Conservation (phyloP, 2,797 vertebrate genomes). For the Enteromius trimaculatus region DNA sequence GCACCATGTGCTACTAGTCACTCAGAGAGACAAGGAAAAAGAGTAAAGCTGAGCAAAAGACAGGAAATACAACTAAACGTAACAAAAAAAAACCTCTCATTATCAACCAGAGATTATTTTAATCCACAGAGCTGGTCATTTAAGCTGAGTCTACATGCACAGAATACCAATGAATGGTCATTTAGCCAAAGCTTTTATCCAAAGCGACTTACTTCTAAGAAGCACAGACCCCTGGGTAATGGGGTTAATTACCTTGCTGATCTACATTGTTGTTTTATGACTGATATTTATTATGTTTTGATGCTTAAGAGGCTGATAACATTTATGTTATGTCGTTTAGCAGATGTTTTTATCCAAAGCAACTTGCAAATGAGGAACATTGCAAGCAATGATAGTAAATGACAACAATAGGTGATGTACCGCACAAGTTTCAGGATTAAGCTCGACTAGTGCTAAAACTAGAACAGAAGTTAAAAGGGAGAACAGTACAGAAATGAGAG, state of each 20-base stretch:
- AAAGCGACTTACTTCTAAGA: background rate
- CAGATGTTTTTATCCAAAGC: background rate
- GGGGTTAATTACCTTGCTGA: background rate
- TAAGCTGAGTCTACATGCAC: background rate
- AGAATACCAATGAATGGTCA: background rate
- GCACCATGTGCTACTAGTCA: slow-evolving; percentile 64
- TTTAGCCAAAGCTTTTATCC: background rate
- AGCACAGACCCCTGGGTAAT: background rate
- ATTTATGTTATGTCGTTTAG: background rate
- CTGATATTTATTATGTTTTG: background rate
- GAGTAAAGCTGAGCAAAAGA: background rate
- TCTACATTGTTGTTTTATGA: background rate
- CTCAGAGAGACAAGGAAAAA: slow-evolving; percentile 33
- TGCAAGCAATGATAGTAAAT: background rate
- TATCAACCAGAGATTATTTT: background rate
- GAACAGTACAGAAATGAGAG: slow-evolving; percentile 12
- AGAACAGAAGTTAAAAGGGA: slow-evolving; percentile 7
- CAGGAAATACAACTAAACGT: background rate
- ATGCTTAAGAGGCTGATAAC: background rate
- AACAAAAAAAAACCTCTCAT: background rate
- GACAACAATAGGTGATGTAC: background rate
- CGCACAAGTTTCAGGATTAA: background rate
- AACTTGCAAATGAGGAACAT: background rate
- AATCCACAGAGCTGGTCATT: background rate
- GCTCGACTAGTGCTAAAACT: background rate